A percentile compares a stretch with the other conserved stretches of the same genome.
phyloP scores from a whole-genome alignment of 2,888 invertebrate genomes.

The Hypomecis atomaria region DNA sequence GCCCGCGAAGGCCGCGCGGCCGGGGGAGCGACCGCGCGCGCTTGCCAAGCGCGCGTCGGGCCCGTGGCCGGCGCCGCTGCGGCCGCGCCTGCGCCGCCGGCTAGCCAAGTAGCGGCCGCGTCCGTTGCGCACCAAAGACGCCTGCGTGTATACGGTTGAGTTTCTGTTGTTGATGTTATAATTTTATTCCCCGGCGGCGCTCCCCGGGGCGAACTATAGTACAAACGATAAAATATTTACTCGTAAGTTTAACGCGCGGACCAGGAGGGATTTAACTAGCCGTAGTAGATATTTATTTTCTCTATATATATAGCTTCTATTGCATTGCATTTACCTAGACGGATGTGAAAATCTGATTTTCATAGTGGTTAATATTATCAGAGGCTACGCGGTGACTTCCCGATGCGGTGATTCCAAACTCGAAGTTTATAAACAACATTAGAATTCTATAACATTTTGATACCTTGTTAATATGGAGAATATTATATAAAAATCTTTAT shows the following conservation, averaged over 20 bases:
- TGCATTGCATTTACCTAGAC: conserved; percentile 75
- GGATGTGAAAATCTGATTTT: conserved; percentile 73
- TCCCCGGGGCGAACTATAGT: conserved; percentile 67
- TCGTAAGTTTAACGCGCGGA: conserved; percentile 78
- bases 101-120: conserved; percentile 68
- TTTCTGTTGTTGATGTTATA: conserved; percentile 65
- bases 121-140: conserved; percentile 69
- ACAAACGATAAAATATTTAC: conserved; percentile 78
- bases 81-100: conserved; percentile 74
- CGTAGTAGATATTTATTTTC: conserved; percentile 78
- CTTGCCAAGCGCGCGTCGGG: conserved; percentile 64
- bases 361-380: conserved; percentile 44
- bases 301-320: conserved; percentile 72
- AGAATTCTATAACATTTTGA: conserved; percentile 47
- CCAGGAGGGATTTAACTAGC: conserved; percentile 74
- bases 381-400: conserved; percentile 46
- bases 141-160: conserved; percentile 72
- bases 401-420: conserved; percentile 38
- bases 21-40: conserved; percentile 48
- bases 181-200: conserved; percentile 26
- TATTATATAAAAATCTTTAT: conserved; percentile 44
- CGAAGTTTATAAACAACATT: conserved; percentile 24
- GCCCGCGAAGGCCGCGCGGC: conserved; percentile 41
- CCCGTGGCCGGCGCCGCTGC: conserved; percentile 75
- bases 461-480: conserved; percentile 45